These are phyloP conservation scores for Diplosoma virens DNA, from an alignment of 23 tunicate species.

Conservation along the genomic window DNA sequence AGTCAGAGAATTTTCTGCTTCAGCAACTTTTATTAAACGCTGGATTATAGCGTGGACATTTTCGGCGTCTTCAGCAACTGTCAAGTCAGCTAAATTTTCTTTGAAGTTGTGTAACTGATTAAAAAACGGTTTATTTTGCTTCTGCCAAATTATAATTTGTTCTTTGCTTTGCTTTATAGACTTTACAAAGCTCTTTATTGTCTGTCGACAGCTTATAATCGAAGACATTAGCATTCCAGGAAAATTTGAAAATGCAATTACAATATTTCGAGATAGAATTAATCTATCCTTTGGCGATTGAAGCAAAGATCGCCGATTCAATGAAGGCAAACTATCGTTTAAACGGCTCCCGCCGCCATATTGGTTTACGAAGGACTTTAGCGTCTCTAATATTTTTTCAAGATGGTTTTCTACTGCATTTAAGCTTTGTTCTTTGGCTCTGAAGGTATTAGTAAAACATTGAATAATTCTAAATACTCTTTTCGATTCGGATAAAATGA, in stretches of 20 bases:
- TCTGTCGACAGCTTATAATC: not conserved
- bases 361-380: constrained; percentile 1
- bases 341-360: not conserved
- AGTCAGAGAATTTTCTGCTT: constrained; percentile 23
- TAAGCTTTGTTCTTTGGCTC: not conserved
- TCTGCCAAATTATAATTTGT: not conserved
- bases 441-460: not conserved
- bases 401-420: not conserved
- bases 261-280: not conserved
- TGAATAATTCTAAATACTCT: not conserved
- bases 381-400: not conserved
- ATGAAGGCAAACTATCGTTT: not conserved
- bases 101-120: not conserved
- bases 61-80: constrained; percentile 19
- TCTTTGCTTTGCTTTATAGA: constrained; percentile 16
- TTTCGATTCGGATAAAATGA: not conserved
- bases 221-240: not conserved
- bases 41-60: not conserved
- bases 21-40: not conserved
- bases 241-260: not conserved
- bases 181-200: constrained; percentile 6
- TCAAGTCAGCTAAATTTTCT: not conserved
- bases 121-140: not conserved
- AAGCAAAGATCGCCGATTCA: not conserved
- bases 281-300: constrained; percentile 14